Evolutionary conservation across 2,888 invertebrate genomes (phyloP).

Genomic region (Heliconius charithonia): DNA sequence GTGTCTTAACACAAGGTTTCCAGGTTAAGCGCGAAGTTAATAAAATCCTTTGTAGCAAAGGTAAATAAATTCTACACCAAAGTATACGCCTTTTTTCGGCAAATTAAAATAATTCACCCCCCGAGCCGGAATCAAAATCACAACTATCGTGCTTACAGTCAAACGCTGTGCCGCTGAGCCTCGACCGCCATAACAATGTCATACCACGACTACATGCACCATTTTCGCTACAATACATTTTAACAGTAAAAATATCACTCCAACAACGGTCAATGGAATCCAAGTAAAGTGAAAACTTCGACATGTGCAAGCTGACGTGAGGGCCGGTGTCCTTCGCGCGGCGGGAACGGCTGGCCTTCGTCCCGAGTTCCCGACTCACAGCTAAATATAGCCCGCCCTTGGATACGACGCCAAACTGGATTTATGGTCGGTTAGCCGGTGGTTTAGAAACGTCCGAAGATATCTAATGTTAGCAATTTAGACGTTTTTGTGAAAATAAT

Average conservation of each 20-base stretch:
- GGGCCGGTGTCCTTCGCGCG: constrained; percentile 55
- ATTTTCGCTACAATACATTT: not conserved
- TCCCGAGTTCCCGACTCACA: constrained; percentile 54
- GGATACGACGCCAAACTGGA: constrained; percentile 75
- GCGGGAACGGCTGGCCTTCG: constrained; percentile 68
- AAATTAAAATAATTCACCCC: too few species aligned
- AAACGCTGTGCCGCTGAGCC: too few species aligned
- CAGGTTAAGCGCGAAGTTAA: too few species aligned
- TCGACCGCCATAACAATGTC: too few species aligned
- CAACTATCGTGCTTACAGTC: too few species aligned
- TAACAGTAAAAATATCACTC: not conserved
- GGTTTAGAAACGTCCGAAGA: constrained; percentile 40
- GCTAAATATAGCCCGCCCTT: constrained; percentile 80
- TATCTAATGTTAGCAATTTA: constrained; percentile 27
- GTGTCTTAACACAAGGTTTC: too few species aligned
- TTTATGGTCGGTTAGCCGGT: constrained; percentile 62
- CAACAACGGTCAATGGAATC: constrained; percentile 37
- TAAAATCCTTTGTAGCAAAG: too few species aligned
- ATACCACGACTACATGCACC: not conserved
- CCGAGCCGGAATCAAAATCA: too few species aligned
- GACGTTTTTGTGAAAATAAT: constrained; percentile 1
- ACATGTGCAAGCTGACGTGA: constrained; percentile 21
- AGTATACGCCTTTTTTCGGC: too few species aligned
- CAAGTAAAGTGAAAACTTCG: constrained; percentile 18
- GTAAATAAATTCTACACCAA: too few species aligned